These are phyloP conservation scores for Eustalomyia histrio DNA, from an alignment of 2,888 invertebrate species.

Conservation along the genomic window DNA sequence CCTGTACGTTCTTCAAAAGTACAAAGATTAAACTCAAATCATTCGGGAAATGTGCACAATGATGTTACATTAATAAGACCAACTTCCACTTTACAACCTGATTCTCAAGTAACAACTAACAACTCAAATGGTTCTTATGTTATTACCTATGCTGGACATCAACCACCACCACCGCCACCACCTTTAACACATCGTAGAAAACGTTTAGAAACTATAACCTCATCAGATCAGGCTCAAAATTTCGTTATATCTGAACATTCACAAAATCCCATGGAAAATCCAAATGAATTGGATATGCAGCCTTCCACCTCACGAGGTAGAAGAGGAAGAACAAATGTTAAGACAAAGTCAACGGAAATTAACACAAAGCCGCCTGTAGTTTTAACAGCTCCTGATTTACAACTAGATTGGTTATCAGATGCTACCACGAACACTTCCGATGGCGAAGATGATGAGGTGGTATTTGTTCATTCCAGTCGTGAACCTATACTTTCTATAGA, in stretches of 20 bases:
- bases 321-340: constrained; percentile 1
- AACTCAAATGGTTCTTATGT: constrained; percentile 64
- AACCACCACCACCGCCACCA: constrained; percentile 39
- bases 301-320: constrained; percentile 57
- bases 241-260: constrained; percentile 23
- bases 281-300: constrained; percentile 36
- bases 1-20: constrained; percentile 48
- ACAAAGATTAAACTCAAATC: constrained; percentile 57
- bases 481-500: constrained; percentile 81
- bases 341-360: constrained; percentile 40
- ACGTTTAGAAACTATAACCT: constrained; percentile 52
- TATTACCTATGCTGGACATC: constrained; percentile 65
- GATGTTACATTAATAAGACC: constrained; percentile 18
- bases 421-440: constrained; percentile 78
- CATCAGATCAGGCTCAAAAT: constrained; percentile 47
- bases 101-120: constrained; percentile 17
- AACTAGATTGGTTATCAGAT: constrained; percentile 87
- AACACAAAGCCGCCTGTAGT: constrained; percentile 69
- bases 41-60: constrained; percentile 51
- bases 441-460: constrained; percentile 83
- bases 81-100: constrained; percentile 11
- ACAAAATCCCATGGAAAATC: constrained; percentile 1
- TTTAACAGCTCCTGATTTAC: constrained; percentile 83
- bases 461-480: constrained; percentile 79
- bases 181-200: constrained; percentile 40